These are phyloP conservation scores for Marasmarcha lunaedactyla DNA, from an alignment of 2,888 invertebrate species.

Conservation along the genomic window DNA sequence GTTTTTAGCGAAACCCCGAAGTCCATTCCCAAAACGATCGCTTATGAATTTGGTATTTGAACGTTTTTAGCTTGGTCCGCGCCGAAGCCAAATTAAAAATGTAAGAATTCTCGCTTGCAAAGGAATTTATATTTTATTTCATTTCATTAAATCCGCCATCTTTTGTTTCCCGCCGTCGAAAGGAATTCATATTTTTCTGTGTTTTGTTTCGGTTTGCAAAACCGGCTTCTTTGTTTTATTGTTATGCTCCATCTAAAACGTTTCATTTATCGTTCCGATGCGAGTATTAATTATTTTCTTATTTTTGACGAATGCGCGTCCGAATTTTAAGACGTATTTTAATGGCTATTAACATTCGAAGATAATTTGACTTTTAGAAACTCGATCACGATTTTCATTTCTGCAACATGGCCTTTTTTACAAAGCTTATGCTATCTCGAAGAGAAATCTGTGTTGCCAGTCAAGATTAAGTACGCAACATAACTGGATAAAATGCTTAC, in stretches of 20 bases:
- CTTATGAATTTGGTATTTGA: constrained; percentile 57
- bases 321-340: constrained; percentile 41
- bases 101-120: constrained; percentile 67
- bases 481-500: constrained; percentile 24
- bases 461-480: constrained; percentile 32
- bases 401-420: constrained; percentile 18
- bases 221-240: constrained; percentile 59
- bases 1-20: constrained; percentile 18
- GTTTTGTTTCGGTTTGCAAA: constrained; percentile 62
- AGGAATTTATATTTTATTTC: constrained; percentile 69
- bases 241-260: constrained; percentile 51
- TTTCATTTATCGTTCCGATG: constrained; percentile 44
- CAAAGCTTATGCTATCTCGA: constrained; percentile 9
- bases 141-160: constrained; percentile 70
- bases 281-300: constrained; percentile 68
- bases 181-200: constrained; percentile 71
- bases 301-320: constrained; percentile 57
- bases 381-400: constrained; percentile 44
- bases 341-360: constrained; percentile 37
- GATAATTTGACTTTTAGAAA: constrained; percentile 39
- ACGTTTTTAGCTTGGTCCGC: constrained; percentile 58
- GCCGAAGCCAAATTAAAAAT: constrained; percentile 62
- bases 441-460: constrained; percentile 41
- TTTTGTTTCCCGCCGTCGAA: constrained; percentile 64
- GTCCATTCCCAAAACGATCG: constrained; percentile 25